Evolutionary conservation across 2,888 invertebrate genomes (phyloP), one percentile per base, ranked within the genome.

Genomic region (Mesodorylaimus sp.): DNA sequence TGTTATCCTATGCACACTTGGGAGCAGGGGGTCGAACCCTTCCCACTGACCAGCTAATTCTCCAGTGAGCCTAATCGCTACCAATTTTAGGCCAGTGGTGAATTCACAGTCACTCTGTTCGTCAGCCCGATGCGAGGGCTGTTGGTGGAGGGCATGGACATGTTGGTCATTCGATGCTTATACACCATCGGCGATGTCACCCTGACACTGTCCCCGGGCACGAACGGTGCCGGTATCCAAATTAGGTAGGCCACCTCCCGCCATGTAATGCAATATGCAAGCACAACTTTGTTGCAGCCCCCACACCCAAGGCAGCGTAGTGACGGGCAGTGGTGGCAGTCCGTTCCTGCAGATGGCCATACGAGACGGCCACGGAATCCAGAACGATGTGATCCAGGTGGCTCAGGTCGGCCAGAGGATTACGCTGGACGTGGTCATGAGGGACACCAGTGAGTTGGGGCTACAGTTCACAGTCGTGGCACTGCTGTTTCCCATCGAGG

Each of bases 331-430:
- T 32, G 60, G 61, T 2, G 59, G 58, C 16, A 56, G 58, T n/a
- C 62, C 62, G 1, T 44, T 55, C 10, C 52, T 62, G 28, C 50
- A 56, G 5, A 56, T 62, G 58, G 59, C 59, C 51, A 58, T 62
- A 39, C 54, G 62, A 5, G 61, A 60, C 39, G 62, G 61, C 1
- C 62, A 62, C 49, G 62, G 62, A 16, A 57, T 63, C 32, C 46
- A 39, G 19, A 61, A 61, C 5, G 53, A 55, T 25, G 54, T 55
- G 16, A 50, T 61, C n/a, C 52, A 55, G 25, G 52, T 54, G 46
- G 62, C 60, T 1, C 57, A 56, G 13, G 62, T 63, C 21, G 63
- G 63, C 2, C 61, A 63, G 44, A 42, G 61, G 42, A 58, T 63
- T 23, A 63, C 62, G 5, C 52, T 63, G 28, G 63, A 63, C 53